A percentile compares a stretch with the other conserved stretches of the same genome.
Evolutionary conservation across 2,888 invertebrate species (phyloP).

Genomic region (Charanyca ferruginea): DNA sequence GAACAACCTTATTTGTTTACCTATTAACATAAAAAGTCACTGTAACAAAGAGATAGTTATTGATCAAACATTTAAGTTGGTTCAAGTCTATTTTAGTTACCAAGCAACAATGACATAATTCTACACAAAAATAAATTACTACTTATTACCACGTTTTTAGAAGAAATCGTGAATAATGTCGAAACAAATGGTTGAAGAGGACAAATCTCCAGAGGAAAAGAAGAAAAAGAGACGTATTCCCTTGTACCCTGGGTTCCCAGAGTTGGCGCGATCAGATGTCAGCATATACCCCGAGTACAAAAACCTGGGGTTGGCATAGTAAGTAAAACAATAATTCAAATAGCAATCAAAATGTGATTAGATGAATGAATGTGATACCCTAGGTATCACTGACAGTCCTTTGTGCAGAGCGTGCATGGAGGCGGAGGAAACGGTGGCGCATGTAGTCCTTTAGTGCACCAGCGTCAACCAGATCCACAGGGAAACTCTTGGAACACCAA

Average conservation of each 20-base stretch:
- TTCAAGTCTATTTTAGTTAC: slow-evolving; percentile 43
- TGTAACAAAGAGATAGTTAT: slow-evolving; percentile 30
- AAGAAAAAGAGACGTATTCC: slow-evolving; percentile 75
- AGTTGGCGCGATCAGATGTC: slow-evolving; percentile 91
- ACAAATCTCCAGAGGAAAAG: slow-evolving; percentile 33
- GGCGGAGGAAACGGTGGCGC: no score
- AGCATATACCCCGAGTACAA: slow-evolving; percentile 92
- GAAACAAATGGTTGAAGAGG: background rate
- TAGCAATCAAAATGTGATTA: no score
- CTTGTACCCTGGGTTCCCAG: slow-evolving; percentile 88
- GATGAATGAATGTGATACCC: no score
- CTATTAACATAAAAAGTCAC: slow-evolving; percentile 14
- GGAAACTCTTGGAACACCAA: no score
- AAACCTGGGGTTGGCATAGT: slow-evolving; percentile 91
- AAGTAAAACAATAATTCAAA: slow-evolving; percentile 80
- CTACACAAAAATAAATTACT: slow-evolving; percentile 28
- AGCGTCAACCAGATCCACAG: no score
- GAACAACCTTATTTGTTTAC: slow-evolving; percentile 41
- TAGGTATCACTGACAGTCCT: no score
- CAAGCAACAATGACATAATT: slow-evolving; percentile 52
- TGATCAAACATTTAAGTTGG: slow-evolving; percentile 40
- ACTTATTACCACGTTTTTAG: background rate
- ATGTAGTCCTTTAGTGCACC: no score
- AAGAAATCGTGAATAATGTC: slow-evolving; percentile 30
- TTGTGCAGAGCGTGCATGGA: no score